Evolutionary conservation across 53 echinoderm and acorn worm genomes (phyloP).

Genomic region (Glandiceps talaboti): DNA sequence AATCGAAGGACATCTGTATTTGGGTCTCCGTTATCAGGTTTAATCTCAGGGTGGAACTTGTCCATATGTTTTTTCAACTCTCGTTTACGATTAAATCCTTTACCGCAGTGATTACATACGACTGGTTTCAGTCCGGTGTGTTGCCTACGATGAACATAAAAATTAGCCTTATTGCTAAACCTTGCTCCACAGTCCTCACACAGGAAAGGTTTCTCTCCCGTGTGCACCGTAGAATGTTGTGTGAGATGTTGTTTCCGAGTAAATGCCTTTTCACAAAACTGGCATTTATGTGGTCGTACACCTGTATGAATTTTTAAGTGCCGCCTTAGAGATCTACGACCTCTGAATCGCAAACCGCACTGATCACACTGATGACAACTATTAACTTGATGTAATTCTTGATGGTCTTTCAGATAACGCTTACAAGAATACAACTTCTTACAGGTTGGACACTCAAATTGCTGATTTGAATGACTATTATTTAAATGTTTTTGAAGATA

Average conservation of each 20-base stretch:
- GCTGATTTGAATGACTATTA: background rate
- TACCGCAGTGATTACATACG: background rate
- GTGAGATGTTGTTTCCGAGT: background rate
- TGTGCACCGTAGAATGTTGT: background rate
- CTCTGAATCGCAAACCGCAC: background rate
- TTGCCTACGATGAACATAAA: background rate
- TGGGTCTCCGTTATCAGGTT: too few relatives aligned
- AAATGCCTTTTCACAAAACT: background rate
- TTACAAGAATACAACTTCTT: background rate
- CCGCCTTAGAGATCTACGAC: background rate
- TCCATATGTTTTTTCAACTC: background rate
- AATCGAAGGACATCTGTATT: too few relatives aligned
- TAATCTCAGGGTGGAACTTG: background rate
- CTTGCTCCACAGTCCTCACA: background rate
- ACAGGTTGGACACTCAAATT: background rate
- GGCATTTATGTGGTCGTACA: background rate
- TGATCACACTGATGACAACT: background rate
- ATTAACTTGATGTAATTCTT: background rate
- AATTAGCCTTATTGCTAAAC: background rate
- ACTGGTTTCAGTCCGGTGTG: background rate
- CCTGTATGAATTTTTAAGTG: background rate
- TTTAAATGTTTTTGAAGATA: background rate
- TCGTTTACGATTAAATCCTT: background rate
- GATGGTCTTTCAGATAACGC: background rate
- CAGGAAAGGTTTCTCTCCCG: background rate